Evolutionary conservation across 2,888 invertebrate species (phyloP), one percentile per base, ranked within the genome.

Genomic region (Tetrapedia diversipes): DNA sequence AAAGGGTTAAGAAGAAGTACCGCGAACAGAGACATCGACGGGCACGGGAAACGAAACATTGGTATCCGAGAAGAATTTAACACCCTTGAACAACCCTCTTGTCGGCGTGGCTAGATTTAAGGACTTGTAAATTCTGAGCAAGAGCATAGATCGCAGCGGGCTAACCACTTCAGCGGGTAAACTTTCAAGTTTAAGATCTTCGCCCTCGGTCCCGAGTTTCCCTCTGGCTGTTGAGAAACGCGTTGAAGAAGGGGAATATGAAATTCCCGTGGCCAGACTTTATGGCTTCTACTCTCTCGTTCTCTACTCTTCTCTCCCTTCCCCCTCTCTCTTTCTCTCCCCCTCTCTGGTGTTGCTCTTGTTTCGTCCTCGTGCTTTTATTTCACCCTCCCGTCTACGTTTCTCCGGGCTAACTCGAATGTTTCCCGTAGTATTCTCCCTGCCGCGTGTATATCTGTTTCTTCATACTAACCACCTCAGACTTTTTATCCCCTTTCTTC

Each of bases 111-210:
- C 22, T 37, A 68, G 75, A 81, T 84, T 84, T 75, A 73, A 73
- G 75, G 63, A 77, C 69, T 72, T 84, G 81, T 81, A 83, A 82
- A 79, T 83, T 83, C 73, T 53, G 56, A 47, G 47, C 34, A 51
- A 63, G 47, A 45, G 68, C 72, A 79, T 79, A 67, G 65, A 75
- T 64, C 78, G 64, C 65, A 67, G 69, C 53, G 27, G 71, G 75
- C 56, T 82, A 80, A 71, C 79, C 82, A 79, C 82, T 84, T 74
- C 72, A 66, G 53, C 66, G 80, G 77, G 80, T 83, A 84, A 84
- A 83, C 80, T 83, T 84, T 82, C 69, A 53, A 69, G 83, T 82
- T 84, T 80, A 84, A 84, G 84, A 83, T 79, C 82, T 59, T 69
- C 53, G 34, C 63, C 54, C 61, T 49, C 65, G 34, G 16, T 53